Evolutionary conservation across 1,140 invertebrate genomes (phyloP).

Genomic region (Mactra quadrangularis): DNA sequence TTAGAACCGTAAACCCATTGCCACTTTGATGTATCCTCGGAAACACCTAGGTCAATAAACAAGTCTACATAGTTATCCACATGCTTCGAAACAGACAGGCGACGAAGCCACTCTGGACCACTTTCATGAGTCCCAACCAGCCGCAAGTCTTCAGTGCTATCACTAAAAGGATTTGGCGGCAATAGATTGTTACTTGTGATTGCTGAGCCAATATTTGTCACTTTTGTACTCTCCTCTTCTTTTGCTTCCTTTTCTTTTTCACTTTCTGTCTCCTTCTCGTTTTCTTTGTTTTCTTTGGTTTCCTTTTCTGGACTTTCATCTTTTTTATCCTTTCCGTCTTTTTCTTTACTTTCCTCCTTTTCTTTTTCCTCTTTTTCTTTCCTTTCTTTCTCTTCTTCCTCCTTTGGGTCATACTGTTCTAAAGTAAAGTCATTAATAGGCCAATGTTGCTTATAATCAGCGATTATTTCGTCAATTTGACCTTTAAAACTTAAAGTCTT

Average conservation of each 20-base stretch:
- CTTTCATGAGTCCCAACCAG: neutral
- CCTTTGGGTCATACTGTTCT: constrained; percentile 66
- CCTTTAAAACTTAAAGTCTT: constrained; percentile 82
- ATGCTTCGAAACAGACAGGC: constrained; percentile 19
- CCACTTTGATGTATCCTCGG: constrained; percentile 62
- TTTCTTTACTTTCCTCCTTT: constrained; percentile 52
- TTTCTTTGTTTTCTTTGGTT: constrained; percentile 47
- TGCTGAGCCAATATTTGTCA: neutral
- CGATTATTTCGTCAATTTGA: constrained; percentile 82
- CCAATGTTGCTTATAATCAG: constrained; percentile 81
- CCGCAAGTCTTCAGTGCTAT: constrained; percentile 37
- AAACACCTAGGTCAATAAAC: constrained; percentile 76
- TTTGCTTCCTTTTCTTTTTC: constrained; percentile 61
- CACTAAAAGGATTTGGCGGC: constrained; percentile 22
- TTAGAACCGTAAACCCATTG: constrained; percentile 68
- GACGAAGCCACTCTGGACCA: constrained; percentile 29
- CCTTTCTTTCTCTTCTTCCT: constrained; percentile 64
- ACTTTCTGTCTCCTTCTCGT: constrained; percentile 49
- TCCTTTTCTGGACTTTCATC: constrained; percentile 44
- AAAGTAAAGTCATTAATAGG: constrained; percentile 76
- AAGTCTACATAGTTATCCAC: constrained; percentile 76
- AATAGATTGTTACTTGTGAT: constrained; percentile 41
- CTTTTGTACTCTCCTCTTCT: constrained; percentile 34
- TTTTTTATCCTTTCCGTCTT: neutral
- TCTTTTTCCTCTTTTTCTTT: constrained; percentile 63